A percentile compares a stretch with the other conserved stretches of the same genome.
These are phyloP conservation scores for Marasmarcha lunaedactyla DNA, from an alignment of 2,888 invertebrate species.

Conservation along the genomic window DNA sequence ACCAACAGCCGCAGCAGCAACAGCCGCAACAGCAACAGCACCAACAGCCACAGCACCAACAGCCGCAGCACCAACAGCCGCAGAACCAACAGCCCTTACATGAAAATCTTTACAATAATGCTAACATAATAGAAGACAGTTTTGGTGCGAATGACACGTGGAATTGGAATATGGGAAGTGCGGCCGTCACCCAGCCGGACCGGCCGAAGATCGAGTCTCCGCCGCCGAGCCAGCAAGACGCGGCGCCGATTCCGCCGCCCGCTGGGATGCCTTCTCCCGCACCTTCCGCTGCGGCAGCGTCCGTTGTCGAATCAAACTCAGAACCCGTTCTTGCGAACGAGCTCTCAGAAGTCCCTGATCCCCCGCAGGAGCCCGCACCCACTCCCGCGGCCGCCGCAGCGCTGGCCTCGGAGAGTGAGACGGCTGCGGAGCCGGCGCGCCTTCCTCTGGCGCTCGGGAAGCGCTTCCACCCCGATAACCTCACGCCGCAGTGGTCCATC, in stretches of 20 bases:
- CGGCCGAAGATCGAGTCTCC: no score
- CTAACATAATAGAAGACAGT: slow-evolving; percentile 69
- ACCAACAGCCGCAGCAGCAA: slow-evolving; percentile 22
- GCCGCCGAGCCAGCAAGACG: no score
- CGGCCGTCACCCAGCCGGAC: neutral
- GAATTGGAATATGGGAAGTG: slow-evolving; percentile 68
- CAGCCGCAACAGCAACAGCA: slow-evolving; percentile 10
- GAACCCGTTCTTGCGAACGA: no score
- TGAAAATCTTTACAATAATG: slow-evolving; percentile 37
- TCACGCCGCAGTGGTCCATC: slow-evolving; percentile 74
- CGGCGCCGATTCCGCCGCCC: no score
- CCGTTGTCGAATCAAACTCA: no score
- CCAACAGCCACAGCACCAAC: slow-evolving; percentile 18
- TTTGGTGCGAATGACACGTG: slow-evolving; percentile 69
- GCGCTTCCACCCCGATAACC: slow-evolving; percentile 46
- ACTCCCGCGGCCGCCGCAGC: neutral
- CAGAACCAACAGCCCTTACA: slow-evolving; percentile 13
- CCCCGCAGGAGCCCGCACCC: neutral
- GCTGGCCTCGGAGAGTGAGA: no score
- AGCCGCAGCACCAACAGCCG: slow-evolving; percentile 3
- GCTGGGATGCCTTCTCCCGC: no score
- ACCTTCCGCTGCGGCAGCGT: no score
- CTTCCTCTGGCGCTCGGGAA: slow-evolving; percentile 55
- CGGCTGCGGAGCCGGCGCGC: slow-evolving; percentile 12
- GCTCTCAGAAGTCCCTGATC: no score